phyloP scores from a whole-genome alignment of 2,888 invertebrate species.

The Lithophane semibrunnea region DNA sequence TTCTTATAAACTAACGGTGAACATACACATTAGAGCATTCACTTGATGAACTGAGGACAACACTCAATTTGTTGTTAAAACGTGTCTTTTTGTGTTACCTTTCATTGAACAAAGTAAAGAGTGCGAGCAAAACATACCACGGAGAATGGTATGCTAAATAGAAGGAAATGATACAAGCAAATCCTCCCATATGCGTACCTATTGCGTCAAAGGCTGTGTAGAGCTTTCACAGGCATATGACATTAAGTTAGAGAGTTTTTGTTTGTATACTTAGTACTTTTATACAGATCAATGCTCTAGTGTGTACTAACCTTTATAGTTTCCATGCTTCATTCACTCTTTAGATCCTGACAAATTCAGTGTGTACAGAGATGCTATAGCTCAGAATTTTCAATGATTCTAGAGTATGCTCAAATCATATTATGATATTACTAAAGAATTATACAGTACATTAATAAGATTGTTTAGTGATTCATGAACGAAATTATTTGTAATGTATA shows the following conservation, averaged over 20 bases:
- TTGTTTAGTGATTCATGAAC: constrained; percentile 76
- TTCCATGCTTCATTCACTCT: constrained; percentile 26
- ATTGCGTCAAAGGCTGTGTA: background rate
- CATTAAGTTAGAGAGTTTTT: background rate
- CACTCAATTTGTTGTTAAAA: background rate
- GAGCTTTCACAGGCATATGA: background rate
- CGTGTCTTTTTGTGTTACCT: background rate
- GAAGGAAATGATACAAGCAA: background rate
- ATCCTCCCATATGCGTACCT: background rate
- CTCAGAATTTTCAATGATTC: constrained; percentile 66
- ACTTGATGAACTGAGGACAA: background rate
- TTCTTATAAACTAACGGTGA: constrained; percentile 16
- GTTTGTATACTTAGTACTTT: background rate
- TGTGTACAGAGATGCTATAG: constrained; percentile 78
- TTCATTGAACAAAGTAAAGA: background rate
- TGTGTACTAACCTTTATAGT: constrained; percentile 13
- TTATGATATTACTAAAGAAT: constrained; percentile 69
- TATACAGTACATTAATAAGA: constrained; percentile 71
- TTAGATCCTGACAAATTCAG: constrained; percentile 37
- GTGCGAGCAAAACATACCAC: background rate
- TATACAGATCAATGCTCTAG: constrained; percentile 10
- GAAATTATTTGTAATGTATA: constrained; percentile 90
- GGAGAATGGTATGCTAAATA: background rate
- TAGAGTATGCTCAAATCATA: constrained; percentile 81
- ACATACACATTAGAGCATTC: constrained; percentile 19